Evolutionary conservation across 2,888 invertebrate species (phyloP), one percentile per base, ranked within the genome.

Genomic region (Netelia melanura): DNA sequence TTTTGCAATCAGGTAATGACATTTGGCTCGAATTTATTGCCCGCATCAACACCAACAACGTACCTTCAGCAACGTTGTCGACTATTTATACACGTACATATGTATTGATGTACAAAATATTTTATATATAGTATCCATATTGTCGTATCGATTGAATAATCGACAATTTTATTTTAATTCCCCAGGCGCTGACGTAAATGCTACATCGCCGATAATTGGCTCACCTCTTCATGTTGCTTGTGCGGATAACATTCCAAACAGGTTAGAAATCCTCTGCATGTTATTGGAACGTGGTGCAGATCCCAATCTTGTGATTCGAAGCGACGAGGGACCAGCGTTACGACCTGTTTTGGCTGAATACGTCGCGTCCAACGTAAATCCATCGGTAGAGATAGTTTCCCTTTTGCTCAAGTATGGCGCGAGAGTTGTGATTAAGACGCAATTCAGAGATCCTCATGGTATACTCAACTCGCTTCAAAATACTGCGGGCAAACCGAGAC

Each of bases 341-440:
- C 95, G 97, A 72, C 97, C 98, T 0, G 97, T 97, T 0, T 94
- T 98, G 1, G 97, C 97, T 0, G 98, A 98, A 92, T 98, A 98
- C 92, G 94, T 98, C 14, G 96, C 97, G 0, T 96, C 96, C 88
- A 97, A 97, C 90, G 94, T 95, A n/a, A 95, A 96, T 67, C 97
- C 97, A 0, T 95, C 95, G 54, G 94, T 95, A 0, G 95, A 96
- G 21, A 95, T 98, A 9, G 95, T 98, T 0, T 94, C 95, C 8
- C 91, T 97, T 80, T 93, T 98, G 85, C 94, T 98, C 3, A 95
- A 96, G 91, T 96, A 97, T 90, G 98, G 98, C 0, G 97, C 98
- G 5, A 95, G 96, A 93, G 97, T 97, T 0, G 96, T 97, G 21
- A 96, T 97, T 95, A 97, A 97, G 93, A 97, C 97, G 9, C 97